Evolutionary conservation across 2,113 vertebrate genomes (phyloP), one percentile per base, ranked within the genome.

Genomic region (Oriolus oriolus): DNA sequence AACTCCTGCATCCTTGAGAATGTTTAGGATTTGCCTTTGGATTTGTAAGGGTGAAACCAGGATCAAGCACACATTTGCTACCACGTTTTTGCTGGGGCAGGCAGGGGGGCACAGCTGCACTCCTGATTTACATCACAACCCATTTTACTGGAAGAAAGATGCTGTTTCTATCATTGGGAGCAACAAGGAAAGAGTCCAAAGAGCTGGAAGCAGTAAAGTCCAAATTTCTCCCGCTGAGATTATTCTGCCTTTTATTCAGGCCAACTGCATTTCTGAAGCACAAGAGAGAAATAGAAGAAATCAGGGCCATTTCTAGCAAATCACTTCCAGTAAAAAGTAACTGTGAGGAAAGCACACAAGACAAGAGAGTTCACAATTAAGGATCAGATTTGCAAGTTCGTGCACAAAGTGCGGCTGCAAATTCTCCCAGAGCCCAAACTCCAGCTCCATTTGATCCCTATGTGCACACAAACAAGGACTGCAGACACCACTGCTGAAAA

Each of bases 71-170:
- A 11, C 5, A 13, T n/a, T 33, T 69, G 64, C 42, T 73, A 91
- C 16, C 16, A 82, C 10, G 5, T 52, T 64, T 70, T 61, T 50
- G 52, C 11, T 50, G 50, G 30, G 60, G 49, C 30, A 59, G 63
- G 64, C 31, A 19, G 73, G 45, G 82, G 79, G 78, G 37, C 84
- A 64, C 31, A 61, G 84, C 33, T 78, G 74, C 74, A 90, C 75
- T 89, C 31, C 6, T n/a, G 37, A 81, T 82, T 96, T 84, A 91
- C 89, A 92, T 41, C 70, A 88, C 57, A 95, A 96, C 96, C 94
- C 93, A 69, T 91, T 95, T 86, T 52, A 93, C 97, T 95, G 87
- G 89, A 97, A 95, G 95, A 92, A 96, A 96, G 41, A 54, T 4
- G 54, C 85, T 68, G 45, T 70, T 88, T 64, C 93, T 68, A 19